Percentiles rank a stretch among this genome's conserved stretches.
phyloP scores from a whole-genome alignment of 2,113 vertebrate species.

The Nanger granti region DNA sequence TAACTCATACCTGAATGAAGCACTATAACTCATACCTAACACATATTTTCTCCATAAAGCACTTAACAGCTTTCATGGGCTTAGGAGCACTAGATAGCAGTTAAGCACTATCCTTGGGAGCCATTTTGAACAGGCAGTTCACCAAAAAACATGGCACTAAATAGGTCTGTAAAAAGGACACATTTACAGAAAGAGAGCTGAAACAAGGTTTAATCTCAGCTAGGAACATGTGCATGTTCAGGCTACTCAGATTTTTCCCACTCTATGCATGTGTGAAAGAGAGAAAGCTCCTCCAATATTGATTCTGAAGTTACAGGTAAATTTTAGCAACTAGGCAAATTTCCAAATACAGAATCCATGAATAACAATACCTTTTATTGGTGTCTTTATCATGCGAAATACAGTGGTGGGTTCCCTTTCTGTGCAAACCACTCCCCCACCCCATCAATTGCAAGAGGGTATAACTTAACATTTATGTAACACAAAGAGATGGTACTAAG shows the following conservation, averaged over 20 bases:
- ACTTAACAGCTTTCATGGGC: neutral
- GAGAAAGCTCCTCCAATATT: neutral
- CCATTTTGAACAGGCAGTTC: neutral
- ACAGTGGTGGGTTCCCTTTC: neutral
- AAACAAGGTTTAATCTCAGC: neutral
- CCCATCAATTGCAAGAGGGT: neutral
- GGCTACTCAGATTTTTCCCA: neutral
- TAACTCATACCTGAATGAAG: neutral
- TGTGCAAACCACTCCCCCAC: neutral
- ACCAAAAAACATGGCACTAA: neutral
- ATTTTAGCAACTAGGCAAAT: neutral
- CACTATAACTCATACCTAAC: neutral
- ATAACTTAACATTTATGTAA: neutral
- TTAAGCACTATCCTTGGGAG: neutral
- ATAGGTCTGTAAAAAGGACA: neutral
- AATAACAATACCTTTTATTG: neutral
- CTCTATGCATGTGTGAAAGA: neutral
- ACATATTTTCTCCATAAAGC: neutral
- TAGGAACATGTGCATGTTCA: neutral
- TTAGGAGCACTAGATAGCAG: neutral
- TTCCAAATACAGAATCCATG: neutral
- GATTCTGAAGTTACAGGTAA: neutral
- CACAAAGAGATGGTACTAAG: neutral
- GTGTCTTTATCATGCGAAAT: slow-evolving; percentile 7
- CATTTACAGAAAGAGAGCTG: neutral